These are phyloP conservation scores for Corythaixoides concolor DNA, from an alignment of 2,113 vertebrate genomes.

Conservation along the genomic window DNA sequence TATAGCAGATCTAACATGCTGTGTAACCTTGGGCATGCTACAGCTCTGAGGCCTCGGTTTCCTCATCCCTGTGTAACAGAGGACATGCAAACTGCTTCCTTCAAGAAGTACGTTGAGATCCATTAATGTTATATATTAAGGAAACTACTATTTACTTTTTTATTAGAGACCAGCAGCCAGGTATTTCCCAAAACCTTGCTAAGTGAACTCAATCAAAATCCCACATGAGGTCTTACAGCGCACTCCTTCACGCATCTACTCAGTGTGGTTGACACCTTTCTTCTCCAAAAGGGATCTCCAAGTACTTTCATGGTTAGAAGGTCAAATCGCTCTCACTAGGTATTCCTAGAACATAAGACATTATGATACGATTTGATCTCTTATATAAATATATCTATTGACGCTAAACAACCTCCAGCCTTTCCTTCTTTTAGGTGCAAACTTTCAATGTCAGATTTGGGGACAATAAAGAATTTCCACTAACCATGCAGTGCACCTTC, in stretches of 20 bases:
- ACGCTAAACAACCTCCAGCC: background rate
- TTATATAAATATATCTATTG: background rate
- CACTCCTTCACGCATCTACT: accelerated
- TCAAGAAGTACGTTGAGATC: background rate
- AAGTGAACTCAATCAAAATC: background rate
- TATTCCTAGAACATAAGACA: background rate
- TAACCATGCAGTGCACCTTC: background rate
- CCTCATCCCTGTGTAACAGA: background rate
- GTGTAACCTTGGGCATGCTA: background rate
- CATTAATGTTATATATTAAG: background rate
- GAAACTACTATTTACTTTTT: background rate
- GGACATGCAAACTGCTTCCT: background rate
- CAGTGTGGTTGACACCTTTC: background rate
- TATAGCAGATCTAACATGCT: background rate
- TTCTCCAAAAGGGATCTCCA: background rate
- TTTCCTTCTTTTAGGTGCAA: background rate
- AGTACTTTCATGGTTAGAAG: background rate
- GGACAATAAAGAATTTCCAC: background rate
- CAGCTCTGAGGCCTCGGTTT: background rate
- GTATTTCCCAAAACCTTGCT: background rate
- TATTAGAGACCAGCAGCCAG: background rate
- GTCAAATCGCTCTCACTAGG: background rate
- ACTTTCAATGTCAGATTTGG: background rate
- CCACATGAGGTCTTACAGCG: background rate
- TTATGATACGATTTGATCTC: background rate